phyloP scores from a whole-genome alignment of 2,113 vertebrate species.

The Amia ocellicauda region DNA sequence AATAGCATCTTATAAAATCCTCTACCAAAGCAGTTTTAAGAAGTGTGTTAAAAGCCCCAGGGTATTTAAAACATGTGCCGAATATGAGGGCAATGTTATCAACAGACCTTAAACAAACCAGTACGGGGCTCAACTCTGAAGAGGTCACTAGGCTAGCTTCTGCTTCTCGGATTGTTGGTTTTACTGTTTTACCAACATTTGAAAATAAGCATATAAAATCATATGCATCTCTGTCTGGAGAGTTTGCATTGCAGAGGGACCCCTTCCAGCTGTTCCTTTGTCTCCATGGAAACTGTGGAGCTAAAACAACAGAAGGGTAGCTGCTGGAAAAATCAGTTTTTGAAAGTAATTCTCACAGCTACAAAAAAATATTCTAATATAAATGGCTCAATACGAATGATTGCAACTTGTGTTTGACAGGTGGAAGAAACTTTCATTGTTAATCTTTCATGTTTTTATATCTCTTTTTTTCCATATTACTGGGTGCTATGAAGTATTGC shows the following conservation, averaged over 20 bases:
- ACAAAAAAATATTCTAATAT: slow-evolving; percentile 24
- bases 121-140: not conserved
- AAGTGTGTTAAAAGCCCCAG: slow-evolving; percentile 4
- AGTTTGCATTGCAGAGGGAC: slow-evolving; percentile 27
- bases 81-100: slow-evolving; percentile 3
- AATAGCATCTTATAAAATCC: slow-evolving; percentile 19
- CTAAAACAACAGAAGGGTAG: slow-evolving; percentile 33
- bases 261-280: slow-evolving; percentile 32
- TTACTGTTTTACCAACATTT: not conserved
- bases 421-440: not conserved
- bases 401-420: not conserved
- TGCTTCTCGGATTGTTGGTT: slow-evolving; percentile 9
- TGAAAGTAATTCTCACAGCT: slow-evolving; percentile 36
- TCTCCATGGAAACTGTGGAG: slow-evolving; percentile 50
- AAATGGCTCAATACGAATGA: slow-evolving; percentile 14
- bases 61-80: not conserved
- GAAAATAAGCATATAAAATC: slow-evolving; percentile 21
- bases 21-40: slow-evolving; percentile 1
- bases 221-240: slow-evolving; percentile 28
- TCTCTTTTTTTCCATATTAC: not conserved
- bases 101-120: slow-evolving; percentile 22
- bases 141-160: not conserved
- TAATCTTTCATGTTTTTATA: not conserved
- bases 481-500: no score
- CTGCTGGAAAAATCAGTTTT: slow-evolving; percentile 40